A percentile compares a stretch with the other conserved stretches of the same genome.
Conservation (phyloP, 2,888 invertebrate genomes). For the Odontothrips loti region DNA sequence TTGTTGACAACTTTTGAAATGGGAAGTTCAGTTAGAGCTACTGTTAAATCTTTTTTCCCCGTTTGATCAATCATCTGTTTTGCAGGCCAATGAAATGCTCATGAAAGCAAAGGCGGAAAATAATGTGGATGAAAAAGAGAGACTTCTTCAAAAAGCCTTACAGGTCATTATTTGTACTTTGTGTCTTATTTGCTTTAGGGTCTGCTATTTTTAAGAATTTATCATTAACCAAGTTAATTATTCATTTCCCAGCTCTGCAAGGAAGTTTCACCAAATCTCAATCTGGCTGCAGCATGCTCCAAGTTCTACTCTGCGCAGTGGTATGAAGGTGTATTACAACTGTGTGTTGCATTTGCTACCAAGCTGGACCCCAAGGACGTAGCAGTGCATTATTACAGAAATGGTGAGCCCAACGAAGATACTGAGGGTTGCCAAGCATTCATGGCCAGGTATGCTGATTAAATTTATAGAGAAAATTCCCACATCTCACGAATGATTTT, state of each 20-base stretch:
- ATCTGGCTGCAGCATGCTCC: slow-evolving; percentile 77
- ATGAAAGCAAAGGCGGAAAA: slow-evolving; percentile 72
- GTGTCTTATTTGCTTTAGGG: not conserved
- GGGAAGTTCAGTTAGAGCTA: too few species aligned
- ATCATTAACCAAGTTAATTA: not conserved
- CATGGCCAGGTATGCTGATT: not conserved
- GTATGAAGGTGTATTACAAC: slow-evolving; percentile 83
- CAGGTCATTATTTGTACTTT: slow-evolving; percentile 44
- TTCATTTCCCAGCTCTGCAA: slow-evolving; percentile 65
- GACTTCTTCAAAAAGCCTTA: slow-evolving; percentile 66
- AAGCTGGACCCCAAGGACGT: slow-evolving; percentile 86
- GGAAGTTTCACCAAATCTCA: slow-evolving; percentile 81
- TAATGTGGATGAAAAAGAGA: slow-evolving; percentile 70
- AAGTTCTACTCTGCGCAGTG: slow-evolving; percentile 76
- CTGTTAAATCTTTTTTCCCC: slow-evolving; percentile 28
- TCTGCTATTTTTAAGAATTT: not conserved
- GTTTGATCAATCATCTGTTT: slow-evolving; percentile 37
- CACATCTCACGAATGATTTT: not conserved
- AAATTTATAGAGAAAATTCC: not conserved
- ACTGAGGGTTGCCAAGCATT: slow-evolving; percentile 47
- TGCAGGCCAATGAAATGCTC: slow-evolving; percentile 80
- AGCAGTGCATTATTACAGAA: slow-evolving; percentile 81
- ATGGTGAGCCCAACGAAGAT: slow-evolving; percentile 76
- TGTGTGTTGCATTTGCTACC: slow-evolving; percentile 77
- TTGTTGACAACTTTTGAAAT: too few species aligned